Evolutionary conservation across 2,113 vertebrate genomes (phyloP).

Genomic region (Chamaea fasciata): DNA sequence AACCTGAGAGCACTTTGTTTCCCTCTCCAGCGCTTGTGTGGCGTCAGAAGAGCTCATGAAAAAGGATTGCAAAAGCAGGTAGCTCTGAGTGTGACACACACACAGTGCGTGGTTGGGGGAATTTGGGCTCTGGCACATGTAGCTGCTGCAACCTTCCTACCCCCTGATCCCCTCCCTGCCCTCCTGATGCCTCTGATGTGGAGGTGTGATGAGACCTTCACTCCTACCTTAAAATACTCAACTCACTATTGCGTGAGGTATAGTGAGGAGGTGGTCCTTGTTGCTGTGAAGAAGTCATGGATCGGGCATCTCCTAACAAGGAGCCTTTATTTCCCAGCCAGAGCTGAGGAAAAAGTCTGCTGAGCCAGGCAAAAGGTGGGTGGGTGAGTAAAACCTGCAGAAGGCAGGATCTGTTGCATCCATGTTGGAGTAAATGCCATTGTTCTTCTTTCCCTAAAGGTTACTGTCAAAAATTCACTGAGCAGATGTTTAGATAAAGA

Average conservation of each 20-base stretch:
- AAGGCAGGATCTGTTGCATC: not conserved
- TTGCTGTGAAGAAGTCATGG: not conserved
- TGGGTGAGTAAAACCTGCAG: not conserved
- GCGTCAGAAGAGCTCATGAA: not conserved
- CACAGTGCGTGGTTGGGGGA: accelerated
- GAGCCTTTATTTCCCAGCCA: not conserved
- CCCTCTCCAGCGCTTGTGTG: accelerated
- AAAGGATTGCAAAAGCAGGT: not conserved
- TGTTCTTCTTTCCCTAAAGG: slow-evolving; percentile 42
- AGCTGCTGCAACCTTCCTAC: not conserved
- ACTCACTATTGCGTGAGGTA: accelerated
- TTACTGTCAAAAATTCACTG: slow-evolving; percentile 63
- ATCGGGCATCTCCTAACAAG: not conserved
- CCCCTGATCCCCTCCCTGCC: not conserved
- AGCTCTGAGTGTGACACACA: not conserved
- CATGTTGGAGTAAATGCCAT: not conserved
- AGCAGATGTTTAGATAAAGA: slow-evolving; percentile 75
- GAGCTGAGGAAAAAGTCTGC: not conserved
- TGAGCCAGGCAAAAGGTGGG: not conserved
- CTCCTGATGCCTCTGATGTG: not conserved
- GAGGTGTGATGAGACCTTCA: not conserved
- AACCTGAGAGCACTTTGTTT: not conserved
- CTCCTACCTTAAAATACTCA: not conserved
- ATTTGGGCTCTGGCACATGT: accelerated
- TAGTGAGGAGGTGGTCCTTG: not conserved